phyloP scores from a whole-genome alignment of 2,888 invertebrate genomes.

The Orthonevra nobilis region DNA sequence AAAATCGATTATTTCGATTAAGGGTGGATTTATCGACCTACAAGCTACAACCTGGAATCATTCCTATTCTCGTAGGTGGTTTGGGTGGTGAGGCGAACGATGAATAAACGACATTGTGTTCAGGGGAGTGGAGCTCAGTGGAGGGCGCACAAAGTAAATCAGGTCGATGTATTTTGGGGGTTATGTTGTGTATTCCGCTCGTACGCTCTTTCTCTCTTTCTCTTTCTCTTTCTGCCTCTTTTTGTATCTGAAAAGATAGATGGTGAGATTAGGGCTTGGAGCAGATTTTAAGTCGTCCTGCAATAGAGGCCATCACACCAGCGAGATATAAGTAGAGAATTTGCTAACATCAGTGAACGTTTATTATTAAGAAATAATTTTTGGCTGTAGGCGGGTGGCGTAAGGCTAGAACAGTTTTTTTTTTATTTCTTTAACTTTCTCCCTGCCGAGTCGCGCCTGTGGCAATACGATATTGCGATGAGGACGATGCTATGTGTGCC shows the following conservation, averaged over 20 bases:
- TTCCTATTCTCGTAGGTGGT: not conserved
- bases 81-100: not conserved
- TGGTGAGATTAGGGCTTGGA: slow-evolving; percentile 34
- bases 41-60: slow-evolving; percentile 49
- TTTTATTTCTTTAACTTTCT: not conserved
- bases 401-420: not conserved
- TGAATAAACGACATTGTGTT: slow-evolving; percentile 36
- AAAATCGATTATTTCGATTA: slow-evolving; percentile 57
- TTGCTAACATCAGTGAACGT: slow-evolving; percentile 26
- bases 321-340: not conserved
- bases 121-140: too few relatives aligned
- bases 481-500: slow-evolving; percentile 34
- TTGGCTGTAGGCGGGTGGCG: slow-evolving; percentile 23
- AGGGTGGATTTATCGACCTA: slow-evolving; percentile 58
- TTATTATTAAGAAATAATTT: slow-evolving; percentile 60
- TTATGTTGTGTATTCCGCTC: not conserved
- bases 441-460: slow-evolving; percentile 12
- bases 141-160: slow-evolving; percentile 40
- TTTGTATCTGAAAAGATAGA: not conserved
- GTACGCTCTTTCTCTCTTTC: not conserved
- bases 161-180: slow-evolving; percentile 28
- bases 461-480: slow-evolving; percentile 10
- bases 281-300: slow-evolving; percentile 21
- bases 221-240: too few relatives aligned
- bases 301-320: slow-evolving; percentile 33